Conservation (phyloP, 1,140 invertebrate genomes). For the Pogonomyrmex barbatus region DNA sequence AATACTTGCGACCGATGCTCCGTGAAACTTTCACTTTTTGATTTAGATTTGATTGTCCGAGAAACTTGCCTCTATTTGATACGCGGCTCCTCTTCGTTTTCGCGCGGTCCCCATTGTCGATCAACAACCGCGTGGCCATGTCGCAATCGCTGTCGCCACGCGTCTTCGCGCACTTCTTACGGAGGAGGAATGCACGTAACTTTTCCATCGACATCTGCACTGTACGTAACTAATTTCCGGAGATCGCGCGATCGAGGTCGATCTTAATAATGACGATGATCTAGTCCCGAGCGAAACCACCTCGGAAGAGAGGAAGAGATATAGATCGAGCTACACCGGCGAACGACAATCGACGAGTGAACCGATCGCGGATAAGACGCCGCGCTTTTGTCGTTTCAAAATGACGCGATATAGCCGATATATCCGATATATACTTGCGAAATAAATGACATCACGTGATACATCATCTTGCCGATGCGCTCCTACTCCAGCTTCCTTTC, state of each 20-base stretch:
- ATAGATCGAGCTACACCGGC: neutral
- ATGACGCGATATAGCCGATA: slow-evolving; percentile 27
- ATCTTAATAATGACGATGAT: neutral
- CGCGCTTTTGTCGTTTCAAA: slow-evolving; percentile 65
- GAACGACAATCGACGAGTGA: slow-evolving; percentile 58
- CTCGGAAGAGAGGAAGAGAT: neutral
- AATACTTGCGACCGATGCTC: too few relatives aligned
- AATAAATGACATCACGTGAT: slow-evolving; percentile 63
- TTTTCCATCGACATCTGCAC: slow-evolving; percentile 4
- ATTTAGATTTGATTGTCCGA: neutral
- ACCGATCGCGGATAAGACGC: slow-evolving; percentile 51
- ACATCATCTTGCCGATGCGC: slow-evolving; percentile 39
- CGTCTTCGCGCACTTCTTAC: neutral
- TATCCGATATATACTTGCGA: slow-evolving; percentile 55
- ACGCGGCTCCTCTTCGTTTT: neutral
- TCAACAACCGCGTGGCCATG: neutral
- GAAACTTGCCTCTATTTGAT: neutral
- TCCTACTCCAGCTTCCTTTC: neutral
- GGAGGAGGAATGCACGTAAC: neutral
- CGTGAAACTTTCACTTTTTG: neutral
- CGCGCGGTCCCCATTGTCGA: neutral
- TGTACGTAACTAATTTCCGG: neutral
- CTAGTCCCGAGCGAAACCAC: neutral
- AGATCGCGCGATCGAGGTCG: neutral
- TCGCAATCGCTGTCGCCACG: neutral